Evolutionary conservation across 2,888 invertebrate species (phyloP).

Genomic region (Rhamnusium bicolor): DNA sequence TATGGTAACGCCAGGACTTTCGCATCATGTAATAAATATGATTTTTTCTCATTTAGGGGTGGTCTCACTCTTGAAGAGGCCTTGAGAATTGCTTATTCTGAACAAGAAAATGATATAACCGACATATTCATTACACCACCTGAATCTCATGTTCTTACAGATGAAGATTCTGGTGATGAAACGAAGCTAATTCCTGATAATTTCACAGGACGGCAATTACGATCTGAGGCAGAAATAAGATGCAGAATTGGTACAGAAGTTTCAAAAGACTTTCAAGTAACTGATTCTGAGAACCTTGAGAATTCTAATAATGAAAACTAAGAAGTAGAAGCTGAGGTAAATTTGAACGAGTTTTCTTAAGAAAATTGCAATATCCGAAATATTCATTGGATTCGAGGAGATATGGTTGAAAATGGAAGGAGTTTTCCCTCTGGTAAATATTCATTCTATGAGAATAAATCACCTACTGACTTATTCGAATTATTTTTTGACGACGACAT

Average conservation of each 20-base stretch:
- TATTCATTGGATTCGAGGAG: no score
- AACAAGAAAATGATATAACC: background rate
- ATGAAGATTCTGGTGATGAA: no score
- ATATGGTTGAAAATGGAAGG: no score
- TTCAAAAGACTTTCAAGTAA: no score
- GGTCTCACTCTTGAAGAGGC: slow-evolving; percentile 12
- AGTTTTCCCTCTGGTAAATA: no score
- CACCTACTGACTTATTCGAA: no score
- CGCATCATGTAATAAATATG: slow-evolving; percentile 6
- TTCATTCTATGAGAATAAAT: no score
- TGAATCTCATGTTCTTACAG: slow-evolving; percentile 5
- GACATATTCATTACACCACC: slow-evolving; percentile 4
- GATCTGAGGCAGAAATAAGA: slow-evolving; percentile 14
- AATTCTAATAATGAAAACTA: no score
- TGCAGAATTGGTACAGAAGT: background rate
- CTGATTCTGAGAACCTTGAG: no score
- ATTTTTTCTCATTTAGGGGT: background rate
- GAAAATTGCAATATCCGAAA: background rate
- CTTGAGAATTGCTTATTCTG: slow-evolving; percentile 3
- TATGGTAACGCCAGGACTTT: slow-evolving; percentile 12
- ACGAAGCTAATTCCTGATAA: slow-evolving; percentile 1
- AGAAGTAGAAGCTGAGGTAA: no score
- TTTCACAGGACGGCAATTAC: slow-evolving; percentile 12
- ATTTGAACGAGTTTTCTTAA: no score
- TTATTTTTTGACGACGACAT: no score